These are phyloP conservation scores for Ditylenchus weischeri DNA, from an alignment of 2,888 invertebrate species.

Conservation along the genomic window DNA sequence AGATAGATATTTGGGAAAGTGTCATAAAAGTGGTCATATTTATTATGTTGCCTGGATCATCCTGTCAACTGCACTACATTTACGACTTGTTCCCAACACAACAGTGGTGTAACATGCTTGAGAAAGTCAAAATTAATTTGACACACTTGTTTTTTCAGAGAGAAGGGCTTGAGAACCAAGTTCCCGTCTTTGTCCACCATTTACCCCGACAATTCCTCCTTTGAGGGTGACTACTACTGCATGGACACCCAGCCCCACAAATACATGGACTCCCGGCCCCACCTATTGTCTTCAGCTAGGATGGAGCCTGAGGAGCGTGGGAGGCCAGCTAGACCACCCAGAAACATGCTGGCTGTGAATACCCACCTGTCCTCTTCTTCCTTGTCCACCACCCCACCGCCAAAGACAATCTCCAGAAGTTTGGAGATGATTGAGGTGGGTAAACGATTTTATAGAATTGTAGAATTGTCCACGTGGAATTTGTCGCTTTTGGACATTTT, in stretches of 20 bases:
- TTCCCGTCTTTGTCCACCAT: slow-evolving; percentile 27
- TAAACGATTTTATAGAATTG: not conserved
- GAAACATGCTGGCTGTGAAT: not conserved
- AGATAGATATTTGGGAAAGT: too few relatives aligned
- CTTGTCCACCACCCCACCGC: not conserved
- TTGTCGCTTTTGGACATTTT: too few relatives aligned
- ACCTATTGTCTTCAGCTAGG: not conserved
- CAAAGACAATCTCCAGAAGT: not conserved
- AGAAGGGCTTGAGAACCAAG: slow-evolving; percentile 5
- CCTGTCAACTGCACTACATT: too few relatives aligned
- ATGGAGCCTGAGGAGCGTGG: not conserved
- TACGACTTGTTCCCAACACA: too few relatives aligned
- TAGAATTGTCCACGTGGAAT: too few relatives aligned
- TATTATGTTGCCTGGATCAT: too few relatives aligned
- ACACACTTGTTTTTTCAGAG: slow-evolving; percentile 5
- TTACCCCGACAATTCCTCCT: slow-evolving; percentile 26
- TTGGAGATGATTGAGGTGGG: slow-evolving; percentile 9
- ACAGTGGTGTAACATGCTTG: too few relatives aligned
- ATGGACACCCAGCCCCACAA: not conserved
- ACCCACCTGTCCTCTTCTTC: not conserved
- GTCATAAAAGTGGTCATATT: too few relatives aligned
- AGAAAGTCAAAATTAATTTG: not conserved
- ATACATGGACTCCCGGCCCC: not conserved
- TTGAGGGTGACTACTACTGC: slow-evolving; percentile 14
- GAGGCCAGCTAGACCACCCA: not conserved